Percentiles rank a stretch among this genome's conserved stretches.
These are phyloP conservation scores for Cantharis nigra DNA, from an alignment of 2,888 invertebrate genomes.

Conservation along the genomic window DNA sequence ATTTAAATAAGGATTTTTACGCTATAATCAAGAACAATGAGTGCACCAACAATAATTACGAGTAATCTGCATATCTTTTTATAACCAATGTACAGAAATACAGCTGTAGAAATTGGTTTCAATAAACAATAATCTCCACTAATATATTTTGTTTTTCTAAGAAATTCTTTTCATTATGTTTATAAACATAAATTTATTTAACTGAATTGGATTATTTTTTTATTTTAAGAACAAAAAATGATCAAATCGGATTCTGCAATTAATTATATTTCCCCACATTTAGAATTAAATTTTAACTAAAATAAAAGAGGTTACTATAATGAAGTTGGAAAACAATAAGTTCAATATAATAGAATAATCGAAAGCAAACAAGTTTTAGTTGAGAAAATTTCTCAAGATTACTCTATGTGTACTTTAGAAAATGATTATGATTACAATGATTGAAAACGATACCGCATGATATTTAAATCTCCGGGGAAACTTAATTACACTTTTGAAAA, in stretches of 20 bases:
- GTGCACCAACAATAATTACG: too few relatives aligned
- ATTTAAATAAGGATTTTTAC: background rate
- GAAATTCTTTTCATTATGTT: background rate
- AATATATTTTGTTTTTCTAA: background rate
- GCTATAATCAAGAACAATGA: too few relatives aligned
- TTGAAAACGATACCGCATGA: too few relatives aligned
- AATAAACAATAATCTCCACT: background rate
- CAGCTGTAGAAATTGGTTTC: background rate
- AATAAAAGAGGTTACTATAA: background rate
- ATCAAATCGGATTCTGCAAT: background rate
- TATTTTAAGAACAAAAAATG: background rate
- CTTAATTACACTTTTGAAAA: background rate
- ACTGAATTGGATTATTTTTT: background rate
- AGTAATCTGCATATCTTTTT: too few relatives aligned
- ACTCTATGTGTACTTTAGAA: background rate
- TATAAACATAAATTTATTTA: background rate
- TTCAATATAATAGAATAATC: background rate
- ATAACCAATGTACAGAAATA: background rate
- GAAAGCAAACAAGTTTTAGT: conserved; percentile 7
- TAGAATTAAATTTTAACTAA: background rate
- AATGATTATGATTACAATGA: background rate
- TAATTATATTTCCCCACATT: background rate
- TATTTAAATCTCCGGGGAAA: background rate
- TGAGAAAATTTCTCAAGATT: conserved; percentile 4
- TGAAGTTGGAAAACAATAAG: background rate